phyloP scores from a whole-genome alignment of 2,888 invertebrate genomes.

The Hydrotaea cyrtoneurina region DNA sequence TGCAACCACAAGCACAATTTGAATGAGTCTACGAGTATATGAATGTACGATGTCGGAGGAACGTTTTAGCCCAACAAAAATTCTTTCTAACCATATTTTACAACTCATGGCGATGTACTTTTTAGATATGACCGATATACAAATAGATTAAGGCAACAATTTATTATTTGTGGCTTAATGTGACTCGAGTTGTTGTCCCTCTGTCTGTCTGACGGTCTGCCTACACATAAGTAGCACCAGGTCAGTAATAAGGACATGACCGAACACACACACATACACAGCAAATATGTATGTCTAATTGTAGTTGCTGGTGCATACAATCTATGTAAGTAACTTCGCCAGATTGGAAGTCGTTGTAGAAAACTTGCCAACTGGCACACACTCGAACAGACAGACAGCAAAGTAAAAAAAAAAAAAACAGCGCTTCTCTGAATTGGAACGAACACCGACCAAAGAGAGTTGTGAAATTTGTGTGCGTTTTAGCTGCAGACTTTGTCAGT shows the following conservation, averaged over 20 bases:
- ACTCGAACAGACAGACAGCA: not conserved
- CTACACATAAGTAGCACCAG: not conserved
- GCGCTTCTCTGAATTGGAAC: constrained; percentile 3
- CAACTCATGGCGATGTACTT: constrained; percentile 15
- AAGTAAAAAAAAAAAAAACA: not conserved
- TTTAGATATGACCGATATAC: constrained; percentile 14
- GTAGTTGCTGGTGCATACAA: not conserved
- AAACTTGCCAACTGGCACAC: constrained; percentile 15
- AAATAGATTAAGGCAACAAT: constrained; percentile 22
- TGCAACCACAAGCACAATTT: constrained; percentile 11
- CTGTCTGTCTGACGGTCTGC: not conserved
- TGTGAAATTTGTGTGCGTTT: not conserved
- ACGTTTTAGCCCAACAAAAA: constrained; percentile 4
- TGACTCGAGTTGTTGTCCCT: not conserved
- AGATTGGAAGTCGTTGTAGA: not conserved
- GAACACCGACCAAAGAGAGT: not conserved
- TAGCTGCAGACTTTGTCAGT: not conserved
- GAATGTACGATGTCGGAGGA: not conserved
- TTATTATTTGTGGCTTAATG: constrained; percentile 32
- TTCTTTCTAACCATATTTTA: not conserved
- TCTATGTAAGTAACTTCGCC: no score
- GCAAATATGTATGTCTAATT: no score
- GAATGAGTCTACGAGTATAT: not conserved
- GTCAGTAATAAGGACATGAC: constrained; percentile 10
- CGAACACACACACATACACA: no score